A percentile compares a stretch with the other conserved stretches of the same genome.
Evolutionary conservation across 2,888 invertebrate genomes (phyloP).

Genomic region (Cremastinae sp.): DNA sequence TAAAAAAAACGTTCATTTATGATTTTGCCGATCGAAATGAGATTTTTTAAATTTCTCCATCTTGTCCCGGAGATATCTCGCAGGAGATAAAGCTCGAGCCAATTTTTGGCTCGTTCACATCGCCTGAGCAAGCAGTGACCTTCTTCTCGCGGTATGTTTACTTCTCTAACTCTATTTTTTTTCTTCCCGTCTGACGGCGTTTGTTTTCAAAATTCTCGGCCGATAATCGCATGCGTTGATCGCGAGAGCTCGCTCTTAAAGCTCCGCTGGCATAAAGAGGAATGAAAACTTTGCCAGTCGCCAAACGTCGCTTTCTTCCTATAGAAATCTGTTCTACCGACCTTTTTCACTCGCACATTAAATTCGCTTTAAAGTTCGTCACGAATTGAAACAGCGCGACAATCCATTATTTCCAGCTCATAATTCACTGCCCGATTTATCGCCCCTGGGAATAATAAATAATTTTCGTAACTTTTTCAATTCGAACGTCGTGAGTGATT

Average conservation of each 20-base stretch:
- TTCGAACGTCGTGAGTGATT: neutral
- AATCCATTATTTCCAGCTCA: conserved; percentile 6
- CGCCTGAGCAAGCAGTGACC: conserved; percentile 37
- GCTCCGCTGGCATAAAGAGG: conserved; percentile 15
- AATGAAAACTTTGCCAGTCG: conserved; percentile 46
- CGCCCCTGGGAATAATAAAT: conserved; percentile 24
- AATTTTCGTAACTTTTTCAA: too few species aligned
- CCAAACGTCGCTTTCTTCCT: conserved; percentile 11
- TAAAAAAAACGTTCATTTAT: too few species aligned
- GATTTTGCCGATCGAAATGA: too few species aligned
- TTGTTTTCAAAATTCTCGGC: conserved; percentile 28
- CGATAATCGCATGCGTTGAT: conserved; percentile 50
- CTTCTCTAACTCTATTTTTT: conserved; percentile 13
- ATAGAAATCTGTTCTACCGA: conserved; percentile 48
- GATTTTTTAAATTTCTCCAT: too few species aligned
- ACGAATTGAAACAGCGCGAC: too few species aligned
- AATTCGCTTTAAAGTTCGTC: neutral
- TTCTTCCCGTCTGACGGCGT: neutral
- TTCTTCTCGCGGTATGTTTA: conserved; percentile 37
- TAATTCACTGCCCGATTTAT: conserved; percentile 21
- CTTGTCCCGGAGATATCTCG: too few species aligned
- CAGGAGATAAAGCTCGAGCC: conserved; percentile 6
- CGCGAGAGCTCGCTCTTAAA: conserved; percentile 27
- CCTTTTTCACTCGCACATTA: conserved; percentile 15
- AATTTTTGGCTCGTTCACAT: conserved; percentile 28